These are phyloP conservation scores for Tenebrio molitor DNA, from an alignment of 1,140 invertebrate genomes.

Conservation along the genomic window DNA sequence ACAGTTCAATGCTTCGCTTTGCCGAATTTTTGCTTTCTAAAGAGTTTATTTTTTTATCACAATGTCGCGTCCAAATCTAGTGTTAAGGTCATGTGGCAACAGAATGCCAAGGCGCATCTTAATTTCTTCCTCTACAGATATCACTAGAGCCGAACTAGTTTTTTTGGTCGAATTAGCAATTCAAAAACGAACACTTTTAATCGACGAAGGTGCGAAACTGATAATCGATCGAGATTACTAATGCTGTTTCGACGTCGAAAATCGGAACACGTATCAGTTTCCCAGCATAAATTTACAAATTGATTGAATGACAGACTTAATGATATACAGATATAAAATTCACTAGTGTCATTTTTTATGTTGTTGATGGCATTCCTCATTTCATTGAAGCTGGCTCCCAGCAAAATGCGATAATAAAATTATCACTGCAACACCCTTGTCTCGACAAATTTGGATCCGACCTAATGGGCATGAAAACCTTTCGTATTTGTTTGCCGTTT, in stretches of 20 bases:
- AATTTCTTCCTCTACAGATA: slow-evolving; percentile 20
- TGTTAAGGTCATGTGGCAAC: not conserved
- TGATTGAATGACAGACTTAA: slow-evolving; percentile 18
- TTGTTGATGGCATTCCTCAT: slow-evolving; percentile 30
- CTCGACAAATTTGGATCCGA: not conserved
- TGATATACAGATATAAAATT: not conserved
- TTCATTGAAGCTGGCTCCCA: slow-evolving; percentile 8
- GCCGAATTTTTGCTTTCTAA: slow-evolving; percentile 17
- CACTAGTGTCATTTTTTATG: not conserved
- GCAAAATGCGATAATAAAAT: not conserved
- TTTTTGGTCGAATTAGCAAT: not conserved
- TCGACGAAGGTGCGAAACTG: not conserved
- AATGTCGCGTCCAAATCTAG: not conserved
- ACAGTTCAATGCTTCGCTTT: not conserved
- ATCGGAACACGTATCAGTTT: slow-evolving; percentile 2
- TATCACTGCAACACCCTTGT: not conserved
- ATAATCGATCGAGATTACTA: slow-evolving; percentile 2
- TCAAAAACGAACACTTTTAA: not conserved
- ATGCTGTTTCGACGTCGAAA: not conserved
- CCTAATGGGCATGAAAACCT: slow-evolving; percentile 12
- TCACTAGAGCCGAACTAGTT: not conserved
- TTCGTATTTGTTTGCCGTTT: not conserved
- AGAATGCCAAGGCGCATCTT: slow-evolving; percentile 28
- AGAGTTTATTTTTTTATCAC: not conserved
- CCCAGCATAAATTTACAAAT: slow-evolving; percentile 1